These are phyloP conservation scores for Deilephila elpenor DNA, from an alignment of 2,888 invertebrate species.

Conservation along the genomic window DNA sequence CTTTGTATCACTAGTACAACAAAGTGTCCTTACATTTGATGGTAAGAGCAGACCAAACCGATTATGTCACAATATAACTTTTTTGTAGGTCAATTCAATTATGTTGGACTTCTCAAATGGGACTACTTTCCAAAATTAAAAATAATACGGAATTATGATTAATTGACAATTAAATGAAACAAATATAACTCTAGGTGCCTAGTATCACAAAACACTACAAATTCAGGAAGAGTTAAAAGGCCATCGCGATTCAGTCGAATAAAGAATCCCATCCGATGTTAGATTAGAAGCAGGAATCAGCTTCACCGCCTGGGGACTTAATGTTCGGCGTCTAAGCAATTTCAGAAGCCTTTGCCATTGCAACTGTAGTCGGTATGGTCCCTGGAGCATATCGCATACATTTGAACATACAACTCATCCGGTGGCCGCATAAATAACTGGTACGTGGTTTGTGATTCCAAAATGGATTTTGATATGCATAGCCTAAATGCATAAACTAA, in stretches of 20 bases:
- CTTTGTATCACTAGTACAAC: too few relatives aligned
- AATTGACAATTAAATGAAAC: too few relatives aligned
- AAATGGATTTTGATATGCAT: neutral
- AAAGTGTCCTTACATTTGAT: too few relatives aligned
- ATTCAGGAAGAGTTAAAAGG: neutral
- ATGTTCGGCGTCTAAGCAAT: slow-evolving; percentile 6
- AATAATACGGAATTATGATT: too few relatives aligned
- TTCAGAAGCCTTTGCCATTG: slow-evolving; percentile 1
- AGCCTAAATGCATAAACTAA: too few relatives aligned
- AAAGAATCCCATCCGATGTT: neutral
- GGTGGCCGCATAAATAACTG: neutral
- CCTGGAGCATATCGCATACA: neutral
- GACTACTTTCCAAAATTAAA: too few relatives aligned
- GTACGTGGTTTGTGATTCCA: neutral
- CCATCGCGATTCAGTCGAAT: neutral
- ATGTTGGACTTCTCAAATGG: too few relatives aligned
- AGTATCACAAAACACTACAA: neutral
- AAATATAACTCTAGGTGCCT: too few relatives aligned
- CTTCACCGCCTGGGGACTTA: neutral
- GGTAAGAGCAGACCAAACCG: too few relatives aligned
- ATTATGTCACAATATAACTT: too few relatives aligned
- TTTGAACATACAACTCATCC: neutral
- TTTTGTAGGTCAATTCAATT: too few relatives aligned
- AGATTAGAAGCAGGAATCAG: slow-evolving; percentile 4
- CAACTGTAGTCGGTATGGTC: neutral